These are phyloP conservation scores for Papilio dardanus DNA, from an alignment of 1,140 invertebrate genomes.

Conservation along the genomic window DNA sequence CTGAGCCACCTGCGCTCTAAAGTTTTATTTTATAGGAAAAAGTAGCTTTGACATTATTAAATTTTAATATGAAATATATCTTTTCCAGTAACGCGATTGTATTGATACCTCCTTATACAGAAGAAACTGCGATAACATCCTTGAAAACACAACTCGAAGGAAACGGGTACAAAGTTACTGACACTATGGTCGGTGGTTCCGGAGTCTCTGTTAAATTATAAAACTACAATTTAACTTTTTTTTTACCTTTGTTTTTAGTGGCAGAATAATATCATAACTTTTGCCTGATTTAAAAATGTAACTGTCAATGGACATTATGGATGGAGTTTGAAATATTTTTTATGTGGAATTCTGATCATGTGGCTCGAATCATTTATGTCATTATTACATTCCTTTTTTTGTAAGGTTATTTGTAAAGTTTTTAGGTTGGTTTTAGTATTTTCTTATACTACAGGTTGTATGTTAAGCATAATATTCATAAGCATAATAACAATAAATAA, in stretches of 20 bases:
- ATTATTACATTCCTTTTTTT: background rate
- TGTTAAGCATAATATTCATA: background rate
- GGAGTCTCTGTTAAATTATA: slow-evolving; percentile 58
- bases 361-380: background rate
- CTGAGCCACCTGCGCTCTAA: too few relatives aligned
- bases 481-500: background rate
- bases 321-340: background rate
- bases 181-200: slow-evolving; percentile 76
- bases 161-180: slow-evolving; percentile 71
- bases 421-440: background rate
- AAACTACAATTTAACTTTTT: background rate
- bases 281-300: slow-evolving; percentile 8
- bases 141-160: slow-evolving; percentile 64
- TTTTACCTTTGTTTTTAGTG: background rate
- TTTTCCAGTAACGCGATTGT: slow-evolving; percentile 75
- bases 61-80: background rate
- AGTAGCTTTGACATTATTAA: too few relatives aligned
- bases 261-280: background rate
- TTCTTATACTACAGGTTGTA: background rate
- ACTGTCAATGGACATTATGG: background rate
- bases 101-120: slow-evolving; percentile 65
- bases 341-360: background rate
- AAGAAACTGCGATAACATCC: slow-evolving; percentile 56
- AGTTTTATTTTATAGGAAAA: too few relatives aligned
- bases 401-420: background rate